Percentiles rank a stretch among this genome's conserved stretches.
These are phyloP conservation scores for Procambarus virginalis DNA, from an alignment of 1,140 invertebrate genomes.

Conservation along the genomic window DNA sequence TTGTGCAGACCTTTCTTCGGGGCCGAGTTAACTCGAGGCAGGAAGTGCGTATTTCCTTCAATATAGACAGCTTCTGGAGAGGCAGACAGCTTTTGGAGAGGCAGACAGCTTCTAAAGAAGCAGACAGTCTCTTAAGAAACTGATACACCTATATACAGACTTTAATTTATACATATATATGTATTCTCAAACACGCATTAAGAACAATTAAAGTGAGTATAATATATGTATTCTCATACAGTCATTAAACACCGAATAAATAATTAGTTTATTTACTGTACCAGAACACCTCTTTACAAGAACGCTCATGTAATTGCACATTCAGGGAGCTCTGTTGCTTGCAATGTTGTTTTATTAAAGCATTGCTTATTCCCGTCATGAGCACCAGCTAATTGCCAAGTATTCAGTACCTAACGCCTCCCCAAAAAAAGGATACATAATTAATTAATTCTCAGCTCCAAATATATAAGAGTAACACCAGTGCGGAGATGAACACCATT, in stretches of 20 bases:
- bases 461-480: not conserved
- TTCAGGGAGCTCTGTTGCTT: not conserved
- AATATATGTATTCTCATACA: too few relatives aligned
- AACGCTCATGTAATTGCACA: too few relatives aligned
- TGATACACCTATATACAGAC: too few relatives aligned
- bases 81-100: too few relatives aligned
- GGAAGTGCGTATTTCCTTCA: not conserved
- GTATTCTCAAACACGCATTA: too few relatives aligned
- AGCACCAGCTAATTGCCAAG: not conserved
- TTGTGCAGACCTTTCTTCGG: constrained; percentile 61
- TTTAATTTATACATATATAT: too few relatives aligned
- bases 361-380: not conserved
- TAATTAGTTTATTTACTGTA: too few relatives aligned
- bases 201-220: too few relatives aligned
- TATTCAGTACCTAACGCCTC: not conserved
- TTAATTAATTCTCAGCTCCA: not conserved
- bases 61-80: not conserved
- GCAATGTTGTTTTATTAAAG: not conserved
- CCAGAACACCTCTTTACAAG: too few relatives aligned
- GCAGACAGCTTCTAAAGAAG: too few relatives aligned
- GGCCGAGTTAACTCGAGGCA: constrained; percentile 17
- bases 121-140: too few relatives aligned
- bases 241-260: too few relatives aligned
- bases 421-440: not conserved
- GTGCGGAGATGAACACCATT: not conserved